These are phyloP conservation scores for Prionchulus punctatus DNA, from an alignment of 2,888 invertebrate species.

Conservation along the genomic window DNA sequence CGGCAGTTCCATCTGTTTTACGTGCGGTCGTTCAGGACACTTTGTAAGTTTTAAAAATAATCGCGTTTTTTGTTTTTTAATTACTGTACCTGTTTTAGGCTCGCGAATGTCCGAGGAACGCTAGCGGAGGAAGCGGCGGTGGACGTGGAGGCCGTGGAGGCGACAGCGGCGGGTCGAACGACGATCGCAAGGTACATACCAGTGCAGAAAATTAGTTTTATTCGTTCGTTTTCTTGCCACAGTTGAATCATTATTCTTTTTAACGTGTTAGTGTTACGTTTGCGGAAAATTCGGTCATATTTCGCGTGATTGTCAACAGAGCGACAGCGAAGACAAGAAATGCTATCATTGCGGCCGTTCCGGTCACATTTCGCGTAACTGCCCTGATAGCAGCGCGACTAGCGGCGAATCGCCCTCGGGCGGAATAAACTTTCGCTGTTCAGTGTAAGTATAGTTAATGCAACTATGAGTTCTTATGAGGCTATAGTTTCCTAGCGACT, in stretches of 20 bases:
- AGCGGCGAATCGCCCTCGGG: too few species aligned
- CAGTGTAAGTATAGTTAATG: too few species aligned
- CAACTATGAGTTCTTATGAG: too few species aligned
- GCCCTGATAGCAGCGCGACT: slow-evolving; percentile 15
- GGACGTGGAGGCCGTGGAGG: not conserved
- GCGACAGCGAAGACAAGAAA: slow-evolving; percentile 8
- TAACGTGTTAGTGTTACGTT: slow-evolving; percentile 18
- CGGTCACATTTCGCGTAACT: slow-evolving; percentile 38
- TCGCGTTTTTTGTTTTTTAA: too few species aligned
- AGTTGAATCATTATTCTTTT: not conserved
- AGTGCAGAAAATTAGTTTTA: not conserved
- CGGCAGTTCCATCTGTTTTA: not conserved
- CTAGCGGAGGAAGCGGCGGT: not conserved
- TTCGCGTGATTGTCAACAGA: slow-evolving; percentile 17
- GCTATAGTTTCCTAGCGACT: too few species aligned
- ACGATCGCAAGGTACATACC: not conserved
- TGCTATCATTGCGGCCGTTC: slow-evolving; percentile 13
- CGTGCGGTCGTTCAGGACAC: not conserved
- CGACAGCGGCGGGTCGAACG: too few species aligned
- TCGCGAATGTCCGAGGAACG: not conserved
- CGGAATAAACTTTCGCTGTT: too few species aligned
- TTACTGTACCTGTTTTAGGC: not conserved
- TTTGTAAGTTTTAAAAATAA: too few species aligned
- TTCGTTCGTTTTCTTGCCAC: not conserved
- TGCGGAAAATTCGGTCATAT: slow-evolving; percentile 23